These are phyloP conservation scores for Apodemia duryi DNA, from an alignment of 2,888 invertebrate species.

Conservation along the genomic window DNA sequence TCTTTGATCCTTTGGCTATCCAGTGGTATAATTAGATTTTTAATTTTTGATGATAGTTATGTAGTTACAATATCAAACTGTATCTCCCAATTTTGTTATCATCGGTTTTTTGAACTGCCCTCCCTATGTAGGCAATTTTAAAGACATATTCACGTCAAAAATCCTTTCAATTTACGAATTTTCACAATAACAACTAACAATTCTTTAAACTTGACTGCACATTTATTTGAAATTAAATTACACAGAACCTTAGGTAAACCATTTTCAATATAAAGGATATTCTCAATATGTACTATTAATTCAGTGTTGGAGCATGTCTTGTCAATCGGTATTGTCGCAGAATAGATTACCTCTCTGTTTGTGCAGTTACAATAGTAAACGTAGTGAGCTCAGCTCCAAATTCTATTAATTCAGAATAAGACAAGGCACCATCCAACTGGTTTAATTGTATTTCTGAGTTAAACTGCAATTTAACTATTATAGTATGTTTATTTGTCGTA, in stretches of 20 bases:
- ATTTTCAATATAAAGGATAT: not conserved
- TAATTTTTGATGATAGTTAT: no score
- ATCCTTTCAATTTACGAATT: no score
- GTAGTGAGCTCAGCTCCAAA: not conserved
- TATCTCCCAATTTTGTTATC: no score
- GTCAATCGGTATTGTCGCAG: conserved; percentile 6
- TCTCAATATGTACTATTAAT: not conserved
- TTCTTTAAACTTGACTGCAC: not conserved
- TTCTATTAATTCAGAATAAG: conserved; percentile 2
- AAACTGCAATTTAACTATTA: not conserved
- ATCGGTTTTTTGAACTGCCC: no score
- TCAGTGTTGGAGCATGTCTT: not conserved
- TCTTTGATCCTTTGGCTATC: no score
- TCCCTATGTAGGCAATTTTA: no score
- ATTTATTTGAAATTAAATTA: not conserved
- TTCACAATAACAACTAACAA: no score
- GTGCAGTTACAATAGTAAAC: not conserved
- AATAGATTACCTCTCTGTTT: conserved; percentile 12
- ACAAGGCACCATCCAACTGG: not conserved
- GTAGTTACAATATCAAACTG: no score
- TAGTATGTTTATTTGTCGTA: no score
- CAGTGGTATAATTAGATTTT: no score
- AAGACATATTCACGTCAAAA: no score
- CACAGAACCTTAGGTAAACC: not conserved
- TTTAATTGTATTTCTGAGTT: not conserved